Evolutionary conservation across 2,888 invertebrate genomes (phyloP).

Genomic region (Mongoloraphidia duomilia): DNA sequence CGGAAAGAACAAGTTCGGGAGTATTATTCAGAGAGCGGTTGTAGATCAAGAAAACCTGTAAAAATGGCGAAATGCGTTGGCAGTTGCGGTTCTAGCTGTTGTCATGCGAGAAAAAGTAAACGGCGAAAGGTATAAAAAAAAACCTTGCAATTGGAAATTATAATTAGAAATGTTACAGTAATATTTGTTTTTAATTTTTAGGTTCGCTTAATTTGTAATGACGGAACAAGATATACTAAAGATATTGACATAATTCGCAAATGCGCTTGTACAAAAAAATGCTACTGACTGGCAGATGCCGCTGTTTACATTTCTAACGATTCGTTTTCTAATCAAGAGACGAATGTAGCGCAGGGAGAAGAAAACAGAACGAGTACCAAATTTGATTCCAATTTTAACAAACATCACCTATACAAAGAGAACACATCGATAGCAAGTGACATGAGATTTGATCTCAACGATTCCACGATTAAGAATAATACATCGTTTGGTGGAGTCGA

Average conservation of each 20-base stretch:
- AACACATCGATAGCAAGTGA: constrained; percentile 4
- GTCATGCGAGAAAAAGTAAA: constrained; percentile 83
- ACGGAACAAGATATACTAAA: constrained; percentile 87
- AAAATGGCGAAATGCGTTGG: constrained; percentile 77
- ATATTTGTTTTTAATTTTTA: constrained; percentile 24
- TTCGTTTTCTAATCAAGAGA: too few relatives aligned
- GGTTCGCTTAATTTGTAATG: constrained; percentile 82
- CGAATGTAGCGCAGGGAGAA: too few relatives aligned
- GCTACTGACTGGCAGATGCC: constrained; percentile 57
- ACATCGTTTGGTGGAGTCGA: too few relatives aligned
- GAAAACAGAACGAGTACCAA: too few relatives aligned
- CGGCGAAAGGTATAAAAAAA: constrained; percentile 61
- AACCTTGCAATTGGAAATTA: background rate
- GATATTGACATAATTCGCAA: constrained; percentile 93
- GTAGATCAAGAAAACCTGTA: constrained; percentile 79
- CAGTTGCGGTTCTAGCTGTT: constrained; percentile 75
- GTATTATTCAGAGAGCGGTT: constrained; percentile 80
- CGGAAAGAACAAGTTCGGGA: constrained; percentile 83
- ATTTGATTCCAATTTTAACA: background rate
- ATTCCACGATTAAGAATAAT: too few relatives aligned
- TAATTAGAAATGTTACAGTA: constrained; percentile 7
- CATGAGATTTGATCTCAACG: too few relatives aligned
- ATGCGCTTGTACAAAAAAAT: constrained; percentile 89
- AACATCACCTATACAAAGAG: background rate
- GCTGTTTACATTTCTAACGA: constrained; percentile 34